Evolutionary conservation across 2,797 vertebrate species (phyloP).

Genomic region (Tragelaphus oryx): DNA sequence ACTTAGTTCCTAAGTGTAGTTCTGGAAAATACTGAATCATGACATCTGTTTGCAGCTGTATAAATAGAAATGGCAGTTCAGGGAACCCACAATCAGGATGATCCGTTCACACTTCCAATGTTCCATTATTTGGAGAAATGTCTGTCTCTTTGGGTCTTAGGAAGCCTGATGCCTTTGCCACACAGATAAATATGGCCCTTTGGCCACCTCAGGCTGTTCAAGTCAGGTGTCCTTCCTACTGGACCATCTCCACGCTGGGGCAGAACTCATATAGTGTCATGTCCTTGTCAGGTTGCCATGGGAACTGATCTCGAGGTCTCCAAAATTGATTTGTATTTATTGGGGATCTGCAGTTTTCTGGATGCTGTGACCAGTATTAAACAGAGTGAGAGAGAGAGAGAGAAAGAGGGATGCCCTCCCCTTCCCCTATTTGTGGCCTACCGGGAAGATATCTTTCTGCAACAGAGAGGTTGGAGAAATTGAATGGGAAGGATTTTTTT

Average conservation of each 20-base stretch:
- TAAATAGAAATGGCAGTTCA: background rate
- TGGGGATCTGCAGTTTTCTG: slow-evolving; percentile 16
- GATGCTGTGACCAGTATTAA: background rate
- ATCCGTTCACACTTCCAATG: background rate
- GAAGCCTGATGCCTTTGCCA: background rate
- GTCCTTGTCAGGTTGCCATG: slow-evolving; percentile 54
- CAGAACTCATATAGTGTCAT: background rate
- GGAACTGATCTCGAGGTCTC: slow-evolving; percentile 24
- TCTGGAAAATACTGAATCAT: background rate
- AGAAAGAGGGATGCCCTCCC: background rate
- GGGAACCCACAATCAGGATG: background rate
- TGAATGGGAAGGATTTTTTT: background rate
- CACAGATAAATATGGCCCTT: background rate
- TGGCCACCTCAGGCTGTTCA: background rate
- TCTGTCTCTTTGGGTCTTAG: background rate
- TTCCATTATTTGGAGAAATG: background rate
- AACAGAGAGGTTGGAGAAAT: background rate
- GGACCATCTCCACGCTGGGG: background rate
- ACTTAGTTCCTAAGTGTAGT: background rate
- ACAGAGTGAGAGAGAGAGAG: background rate
- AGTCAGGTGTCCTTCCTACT: background rate
- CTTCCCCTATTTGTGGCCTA: background rate
- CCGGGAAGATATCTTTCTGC: background rate
- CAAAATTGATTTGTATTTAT: slow-evolving; percentile 36
- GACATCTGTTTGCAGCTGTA: background rate